Base-by-base conservation (phyloP, 2,888 invertebrate species). In the Orthosia gracilis region DNA sequence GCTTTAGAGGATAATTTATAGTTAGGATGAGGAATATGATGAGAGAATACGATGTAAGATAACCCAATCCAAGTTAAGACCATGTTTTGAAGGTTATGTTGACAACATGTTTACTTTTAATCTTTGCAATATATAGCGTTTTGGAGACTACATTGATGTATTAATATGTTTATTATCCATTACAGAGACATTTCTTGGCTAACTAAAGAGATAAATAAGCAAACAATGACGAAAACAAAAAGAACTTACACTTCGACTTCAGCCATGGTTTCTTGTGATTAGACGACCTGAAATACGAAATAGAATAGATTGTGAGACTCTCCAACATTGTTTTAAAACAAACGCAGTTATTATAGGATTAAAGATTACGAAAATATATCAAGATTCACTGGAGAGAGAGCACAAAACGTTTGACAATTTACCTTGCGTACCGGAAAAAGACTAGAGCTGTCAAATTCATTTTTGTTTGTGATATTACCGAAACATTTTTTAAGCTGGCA, bases 241-340 rank as follows among this genome's bases (percentile, higher is more conserved):
- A 85, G 87, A 93, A 98, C 98, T 98, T 97, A 98, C 98, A 97
- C 98, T 97, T 98, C 98, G 92, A 97, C 97, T 96, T 98, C 98
- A 91, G 98, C 98, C 98, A 98, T 98, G 96, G 95, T 97, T 94
- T 94, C 86, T 90, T 85, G 88, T 87, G 86, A 88, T 90, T 91
- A 89, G 89, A 88, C 87, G 91, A 92, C 93, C 96, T 96, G 96
- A 96, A 96, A 96, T 96, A 96, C 83, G 89, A 87, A 94, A 92
- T 89, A 86, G 87, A 92, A 91, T 86, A 77, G 82, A 88, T 92
- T 92, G 90, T 92, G 87, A 87, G 77, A 88, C 86, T 85, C 78
- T 70, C 76, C 54, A 67, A 86, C 91, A 93, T 93, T 80, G 73
- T 87, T 54, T 21, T 78, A 74, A 68, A 78, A 79, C 69, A 87